Evolutionary conservation across 92 coral and sea anemone genomes (phyloP), one percentile per base, ranked within the genome.

Genomic region (Diadumene lineata): DNA sequence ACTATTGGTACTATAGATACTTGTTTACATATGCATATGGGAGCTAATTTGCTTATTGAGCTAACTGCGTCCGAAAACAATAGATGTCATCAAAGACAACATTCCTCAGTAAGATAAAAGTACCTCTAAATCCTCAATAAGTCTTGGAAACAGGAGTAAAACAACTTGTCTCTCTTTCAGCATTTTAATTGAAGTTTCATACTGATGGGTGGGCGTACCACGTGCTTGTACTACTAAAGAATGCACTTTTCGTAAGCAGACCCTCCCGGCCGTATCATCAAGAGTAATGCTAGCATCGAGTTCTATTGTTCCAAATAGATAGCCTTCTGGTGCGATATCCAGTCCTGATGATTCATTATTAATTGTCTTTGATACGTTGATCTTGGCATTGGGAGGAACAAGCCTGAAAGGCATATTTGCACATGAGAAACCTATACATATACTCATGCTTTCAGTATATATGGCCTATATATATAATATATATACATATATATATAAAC

Each of bases 241-340:
- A 32, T 72, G 71, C 28, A 79, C 88, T 43, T 91, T 91, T n/a
- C 97, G 85, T 55, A 70, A 63, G 31, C 90, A 86, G 22, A 87
- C 64, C 19, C 97, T 84, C 3, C 97, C 97, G 0, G 97, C 90
- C 22, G 76, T 74, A 58, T 91, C 90, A 34, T 87, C 97, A 4
- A 86, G 90, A 46, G 88, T 78, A 1, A 91, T 64, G 0, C 89
- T 87, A n/a, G 65, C 81, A 18, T 72, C 68, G 10, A 91, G 88
- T 3, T 43, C 50, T 32, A 91, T 79, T 24, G 76, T 62, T 25
- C 92, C 97, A 32, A 87, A 91, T 70, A 87, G 55, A 43, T 83
- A 81, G 27, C 81, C 71, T 18, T 64, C 62, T 55, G 2, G 84
- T 66, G 22, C 70, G 46, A 31, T 18, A 53, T 72, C 75, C 72